These are phyloP conservation scores for Lepeophtheirus salmonis DNA, from an alignment of 1,140 invertebrate genomes.

Conservation along the genomic window DNA sequence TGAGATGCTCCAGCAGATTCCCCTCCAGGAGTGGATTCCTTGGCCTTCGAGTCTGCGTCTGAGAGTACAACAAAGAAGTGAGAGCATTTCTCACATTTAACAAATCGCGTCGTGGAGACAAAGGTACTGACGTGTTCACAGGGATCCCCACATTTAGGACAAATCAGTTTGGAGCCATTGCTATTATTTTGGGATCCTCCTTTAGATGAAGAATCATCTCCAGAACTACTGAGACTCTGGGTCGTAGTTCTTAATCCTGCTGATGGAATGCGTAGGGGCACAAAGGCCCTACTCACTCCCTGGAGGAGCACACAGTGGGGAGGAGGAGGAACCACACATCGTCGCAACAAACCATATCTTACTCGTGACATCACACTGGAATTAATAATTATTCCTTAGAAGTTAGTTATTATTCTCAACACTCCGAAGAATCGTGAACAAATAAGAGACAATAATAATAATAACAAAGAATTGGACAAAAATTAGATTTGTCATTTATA, in stretches of 20 bases:
- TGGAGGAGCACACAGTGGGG: not conserved
- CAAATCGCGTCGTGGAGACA: conserved; percentile 50
- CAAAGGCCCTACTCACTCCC: not conserved
- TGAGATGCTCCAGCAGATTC: conserved; percentile 7
- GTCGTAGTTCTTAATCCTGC: not conserved
- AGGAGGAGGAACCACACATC: not conserved
- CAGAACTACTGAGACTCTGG: not conserved
- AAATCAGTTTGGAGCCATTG: conserved; percentile 45
- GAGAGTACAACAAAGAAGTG: conserved; percentile 94
- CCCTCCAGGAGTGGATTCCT: not conserved
- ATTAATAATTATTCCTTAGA: too few relatives aligned
- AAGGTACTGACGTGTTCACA: conserved; percentile 91
- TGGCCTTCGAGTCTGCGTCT: conserved; percentile 45
- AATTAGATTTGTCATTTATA: too few relatives aligned
- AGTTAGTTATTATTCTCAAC: too few relatives aligned
- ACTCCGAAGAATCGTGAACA: too few relatives aligned
- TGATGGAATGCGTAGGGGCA: not conserved
- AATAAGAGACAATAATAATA: too few relatives aligned
- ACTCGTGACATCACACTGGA: not conserved
- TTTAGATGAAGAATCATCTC: not conserved
- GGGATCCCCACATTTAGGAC: conserved; percentile 86
- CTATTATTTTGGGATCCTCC: conserved; percentile 23
- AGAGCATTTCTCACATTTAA: conserved; percentile 93
- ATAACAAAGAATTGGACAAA: too few relatives aligned
- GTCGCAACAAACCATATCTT: not conserved